A percentile compares a stretch with the other conserved stretches of the same genome.
These are phyloP conservation scores for Archivesica marissinica DNA, from an alignment of 1,140 invertebrate genomes.

Conservation along the genomic window DNA sequence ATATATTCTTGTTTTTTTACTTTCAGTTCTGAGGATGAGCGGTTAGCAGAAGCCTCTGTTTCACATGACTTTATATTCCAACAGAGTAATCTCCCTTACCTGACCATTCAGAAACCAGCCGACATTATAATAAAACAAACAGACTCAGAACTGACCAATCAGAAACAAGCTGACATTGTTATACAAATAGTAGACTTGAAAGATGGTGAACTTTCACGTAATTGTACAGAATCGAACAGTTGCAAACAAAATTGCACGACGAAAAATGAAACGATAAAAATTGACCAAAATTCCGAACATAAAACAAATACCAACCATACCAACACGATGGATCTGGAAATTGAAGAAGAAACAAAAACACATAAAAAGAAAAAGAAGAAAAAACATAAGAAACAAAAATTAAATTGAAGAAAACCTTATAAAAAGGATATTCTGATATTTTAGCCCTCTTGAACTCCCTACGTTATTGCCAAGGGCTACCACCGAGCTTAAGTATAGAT, in stretches of 20 bases:
- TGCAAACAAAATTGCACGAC: background rate
- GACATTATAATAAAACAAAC: slow-evolving; percentile 36
- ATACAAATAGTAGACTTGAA: background rate
- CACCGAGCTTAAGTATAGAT: no score
- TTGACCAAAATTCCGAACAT: background rate
- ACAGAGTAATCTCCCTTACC: slow-evolving; percentile 42
- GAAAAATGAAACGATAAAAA: background rate
- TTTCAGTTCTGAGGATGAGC: slow-evolving; percentile 74
- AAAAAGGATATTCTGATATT: no score
- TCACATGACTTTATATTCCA: slow-evolving; percentile 67
- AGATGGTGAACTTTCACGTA: background rate
- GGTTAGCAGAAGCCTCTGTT: slow-evolving; percentile 67
- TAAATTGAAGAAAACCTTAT: no score
- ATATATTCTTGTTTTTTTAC: background rate
- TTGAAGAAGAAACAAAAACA: background rate
- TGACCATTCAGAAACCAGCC: slow-evolving; percentile 12
- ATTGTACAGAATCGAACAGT: background rate
- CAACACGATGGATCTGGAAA: background rate
- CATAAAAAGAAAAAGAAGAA: slow-evolving; percentile 18
- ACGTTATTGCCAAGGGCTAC: no score
- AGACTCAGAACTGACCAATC: background rate
- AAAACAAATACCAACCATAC: background rate
- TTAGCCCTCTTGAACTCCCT: no score
- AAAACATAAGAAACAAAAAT: background rate
- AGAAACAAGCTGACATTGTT: background rate